Conservation (phyloP, 2,797 vertebrate genomes). For the Dryobates pubescens region DNA sequence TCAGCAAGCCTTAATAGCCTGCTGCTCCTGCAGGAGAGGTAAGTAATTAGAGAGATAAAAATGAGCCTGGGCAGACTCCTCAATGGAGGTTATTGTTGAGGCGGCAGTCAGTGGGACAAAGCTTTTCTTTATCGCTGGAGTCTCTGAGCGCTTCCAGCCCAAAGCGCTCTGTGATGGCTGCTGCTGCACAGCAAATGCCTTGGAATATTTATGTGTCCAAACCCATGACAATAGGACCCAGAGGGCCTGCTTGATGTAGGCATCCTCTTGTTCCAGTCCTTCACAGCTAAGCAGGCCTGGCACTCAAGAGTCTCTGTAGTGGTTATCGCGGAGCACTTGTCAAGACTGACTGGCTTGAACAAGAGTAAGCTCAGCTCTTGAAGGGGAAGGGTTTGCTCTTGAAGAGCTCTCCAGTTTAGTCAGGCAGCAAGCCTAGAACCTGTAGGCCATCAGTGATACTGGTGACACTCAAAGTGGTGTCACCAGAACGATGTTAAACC, state of each 20-base stretch:
- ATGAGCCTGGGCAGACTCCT: slow-evolving; percentile 36
- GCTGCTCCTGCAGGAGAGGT: slow-evolving; percentile 30
- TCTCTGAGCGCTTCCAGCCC: background rate
- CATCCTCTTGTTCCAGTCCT: background rate
- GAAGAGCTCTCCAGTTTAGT: background rate
- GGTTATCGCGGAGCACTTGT: background rate
- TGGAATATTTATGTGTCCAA: background rate
- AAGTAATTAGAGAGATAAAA: slow-evolving; percentile 54
- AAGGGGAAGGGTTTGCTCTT: background rate
- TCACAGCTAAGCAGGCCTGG: background rate
- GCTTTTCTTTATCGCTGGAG: slow-evolving; percentile 27
- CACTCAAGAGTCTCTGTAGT: background rate
- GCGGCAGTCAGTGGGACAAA: slow-evolving; percentile 32
- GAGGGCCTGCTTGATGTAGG: background rate
- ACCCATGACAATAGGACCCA: background rate
- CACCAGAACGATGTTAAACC: background rate
- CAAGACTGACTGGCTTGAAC: background rate
- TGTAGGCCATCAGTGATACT: background rate
- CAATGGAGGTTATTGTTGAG: slow-evolving; percentile 41
- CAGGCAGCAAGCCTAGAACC: fast-evolving
- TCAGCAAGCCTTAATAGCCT: slow-evolving; percentile 46
- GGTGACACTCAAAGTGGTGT: background rate
- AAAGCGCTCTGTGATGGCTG: too few relatives aligned
- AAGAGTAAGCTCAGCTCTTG: background rate
- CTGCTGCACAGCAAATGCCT: background rate